Conservation (phyloP, 2,888 invertebrate genomes). For the Cheilosia impressa region DNA sequence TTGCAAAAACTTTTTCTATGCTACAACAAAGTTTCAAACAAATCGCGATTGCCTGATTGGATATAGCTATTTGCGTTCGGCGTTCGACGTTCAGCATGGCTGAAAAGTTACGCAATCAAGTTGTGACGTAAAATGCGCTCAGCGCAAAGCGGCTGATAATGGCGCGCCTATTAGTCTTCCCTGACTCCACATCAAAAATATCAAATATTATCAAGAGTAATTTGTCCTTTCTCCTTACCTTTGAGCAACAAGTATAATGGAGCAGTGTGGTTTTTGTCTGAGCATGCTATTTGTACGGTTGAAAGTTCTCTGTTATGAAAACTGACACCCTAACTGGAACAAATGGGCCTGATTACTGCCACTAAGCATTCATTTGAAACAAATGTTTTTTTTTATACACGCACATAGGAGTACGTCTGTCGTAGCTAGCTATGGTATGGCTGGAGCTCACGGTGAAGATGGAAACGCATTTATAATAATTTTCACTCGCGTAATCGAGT, state of each 20-base stretch:
- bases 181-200: slow-evolving; percentile 6
- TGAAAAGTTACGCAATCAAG: slow-evolving; percentile 49
- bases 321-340: slow-evolving; percentile 36
- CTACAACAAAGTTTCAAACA: slow-evolving; percentile 26
- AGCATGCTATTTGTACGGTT: slow-evolving; percentile 27
- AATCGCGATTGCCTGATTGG: slow-evolving; percentile 44
- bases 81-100: slow-evolving; percentile 30
- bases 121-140: slow-evolving; percentile 39
- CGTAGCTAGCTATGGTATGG: not conserved
- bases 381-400: slow-evolving; percentile 2
- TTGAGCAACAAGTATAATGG: not conserved
- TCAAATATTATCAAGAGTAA: slow-evolving; percentile 35
- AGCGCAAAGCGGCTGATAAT: slow-evolving; percentile 27
- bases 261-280: not conserved
- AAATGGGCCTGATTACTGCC: slow-evolving; percentile 48
- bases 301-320: slow-evolving; percentile 35
- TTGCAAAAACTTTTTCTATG: slow-evolving; percentile 1
- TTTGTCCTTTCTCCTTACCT: slow-evolving; percentile 37
- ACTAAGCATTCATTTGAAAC: slow-evolving; percentile 39
- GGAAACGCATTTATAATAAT: slow-evolving; percentile 10
- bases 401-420: not conserved
- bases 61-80: not conserved
- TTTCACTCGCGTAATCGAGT: slow-evolving; percentile 34
- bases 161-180: slow-evolving; percentile 32
- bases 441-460: not conserved